phyloP scores from a whole-genome alignment of 2,797 vertebrate species.

The Pipistrellus kuhlii region DNA sequence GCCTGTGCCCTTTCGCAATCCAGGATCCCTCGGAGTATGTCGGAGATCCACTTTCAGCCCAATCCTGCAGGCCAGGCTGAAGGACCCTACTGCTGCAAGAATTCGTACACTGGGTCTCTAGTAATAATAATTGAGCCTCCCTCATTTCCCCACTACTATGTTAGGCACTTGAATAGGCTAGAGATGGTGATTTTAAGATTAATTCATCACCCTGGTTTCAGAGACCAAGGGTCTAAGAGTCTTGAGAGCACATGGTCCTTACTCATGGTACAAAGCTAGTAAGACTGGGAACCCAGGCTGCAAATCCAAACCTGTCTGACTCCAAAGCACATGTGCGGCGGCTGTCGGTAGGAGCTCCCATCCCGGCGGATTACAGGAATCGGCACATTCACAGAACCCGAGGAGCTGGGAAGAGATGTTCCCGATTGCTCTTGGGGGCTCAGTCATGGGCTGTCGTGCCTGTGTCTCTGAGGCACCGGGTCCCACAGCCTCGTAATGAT shows the following conservation, averaged over 20 bases:
- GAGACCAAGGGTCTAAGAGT: not conserved
- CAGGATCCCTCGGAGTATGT: too few species aligned
- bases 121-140: not conserved
- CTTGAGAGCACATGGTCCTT: not conserved
- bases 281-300: not conserved
- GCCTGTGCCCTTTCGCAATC: too few species aligned
- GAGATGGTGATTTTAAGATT: not conserved
- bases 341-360: not conserved
- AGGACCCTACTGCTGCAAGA: too few species aligned
- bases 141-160: not conserved
- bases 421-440: not conserved
- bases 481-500: not conserved
- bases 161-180: not conserved
- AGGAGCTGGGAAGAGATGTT: rapidly evolving
- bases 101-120: too few species aligned
- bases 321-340: rapidly evolving
- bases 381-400: rapidly evolving
- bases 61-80: too few species aligned
- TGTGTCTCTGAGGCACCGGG: rapidly evolving
- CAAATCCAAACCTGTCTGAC: not conserved
- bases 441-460: not conserved
- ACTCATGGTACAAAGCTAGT: not conserved
- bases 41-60: too few species aligned
- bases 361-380: not conserved
- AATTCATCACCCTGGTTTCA: not conserved